A percentile compares a stretch with the other conserved stretches of the same genome.
Evolutionary conservation across 2,888 invertebrate species (phyloP).

Genomic region (Mimumesa dahlbomi): DNA sequence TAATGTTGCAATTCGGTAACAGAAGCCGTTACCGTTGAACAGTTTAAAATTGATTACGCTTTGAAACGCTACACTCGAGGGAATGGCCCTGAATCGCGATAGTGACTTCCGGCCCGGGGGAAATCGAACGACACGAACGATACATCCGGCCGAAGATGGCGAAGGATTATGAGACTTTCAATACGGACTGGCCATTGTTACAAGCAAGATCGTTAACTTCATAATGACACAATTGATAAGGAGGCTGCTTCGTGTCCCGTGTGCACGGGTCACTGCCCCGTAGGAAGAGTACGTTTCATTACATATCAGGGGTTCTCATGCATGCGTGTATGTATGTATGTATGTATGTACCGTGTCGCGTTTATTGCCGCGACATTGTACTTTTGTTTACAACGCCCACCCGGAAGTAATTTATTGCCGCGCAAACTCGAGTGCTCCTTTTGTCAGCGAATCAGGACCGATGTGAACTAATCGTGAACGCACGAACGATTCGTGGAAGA

Average conservation of each 20-base stretch:
- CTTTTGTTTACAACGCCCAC: too few relatives aligned
- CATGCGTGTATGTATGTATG: too few relatives aligned
- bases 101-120: conserved; percentile 57
- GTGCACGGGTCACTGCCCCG: conserved; percentile 60
- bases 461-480: neutral
- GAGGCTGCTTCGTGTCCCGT: conserved; percentile 54
- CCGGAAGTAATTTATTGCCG: too few relatives aligned
- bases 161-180: conserved; percentile 65
- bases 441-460: too few relatives aligned
- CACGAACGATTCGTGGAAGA: too few relatives aligned
- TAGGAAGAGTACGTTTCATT: conserved; percentile 46
- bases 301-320: conserved; percentile 58
- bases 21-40: conserved; percentile 42
- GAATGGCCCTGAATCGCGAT: conserved; percentile 47
- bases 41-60: conserved; percentile 59
- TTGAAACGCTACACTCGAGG: conserved; percentile 31
- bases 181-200: conserved; percentile 66
- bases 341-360: too few relatives aligned
- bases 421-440: too few relatives aligned
- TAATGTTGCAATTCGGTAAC: conserved; percentile 15
- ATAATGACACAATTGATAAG: conserved; percentile 73
- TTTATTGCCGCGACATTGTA: too few relatives aligned
- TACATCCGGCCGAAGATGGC: conserved; percentile 59
- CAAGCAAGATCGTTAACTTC: conserved; percentile 72
- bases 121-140: conserved; percentile 63